These are phyloP conservation scores for Fukomys damarensis DNA, from an alignment of 2,113 vertebrate species.

Conservation along the genomic window DNA sequence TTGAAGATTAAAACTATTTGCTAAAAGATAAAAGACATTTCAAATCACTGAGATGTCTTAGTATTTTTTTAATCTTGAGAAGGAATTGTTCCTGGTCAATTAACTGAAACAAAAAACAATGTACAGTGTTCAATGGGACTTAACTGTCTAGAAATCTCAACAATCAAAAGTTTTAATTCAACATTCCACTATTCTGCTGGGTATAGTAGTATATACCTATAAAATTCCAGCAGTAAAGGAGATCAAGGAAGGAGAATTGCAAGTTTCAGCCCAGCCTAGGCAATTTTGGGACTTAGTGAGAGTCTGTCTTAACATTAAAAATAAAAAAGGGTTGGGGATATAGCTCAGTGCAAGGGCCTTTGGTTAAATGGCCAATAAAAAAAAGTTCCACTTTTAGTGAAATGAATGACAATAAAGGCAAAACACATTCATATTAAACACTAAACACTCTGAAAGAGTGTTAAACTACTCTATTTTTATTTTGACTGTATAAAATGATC, in stretches of 20 bases:
- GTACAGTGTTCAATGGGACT: neutral
- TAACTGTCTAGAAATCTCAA: constrained; percentile 22
- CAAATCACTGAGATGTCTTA: neutral
- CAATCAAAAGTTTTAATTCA: neutral
- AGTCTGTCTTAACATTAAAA: neutral
- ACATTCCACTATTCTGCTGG: neutral
- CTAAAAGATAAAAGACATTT: neutral
- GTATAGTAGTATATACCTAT: neutral
- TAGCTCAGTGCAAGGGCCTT: neutral
- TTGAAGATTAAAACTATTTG: neutral
- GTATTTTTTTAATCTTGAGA: neutral
- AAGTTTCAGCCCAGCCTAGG: neutral
- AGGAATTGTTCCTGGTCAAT: constrained; percentile 11
- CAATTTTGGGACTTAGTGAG: neutral
- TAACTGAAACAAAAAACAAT: constrained; percentile 16
- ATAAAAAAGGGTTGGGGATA: neutral
- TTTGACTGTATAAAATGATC: neutral
- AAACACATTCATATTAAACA: neutral
- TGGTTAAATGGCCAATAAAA: neutral
- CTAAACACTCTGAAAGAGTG: neutral
- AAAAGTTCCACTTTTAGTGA: neutral
- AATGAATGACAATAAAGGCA: constrained; percentile 33
- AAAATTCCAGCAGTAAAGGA: neutral
- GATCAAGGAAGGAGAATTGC: neutral
- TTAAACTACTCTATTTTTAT: neutral